A percentile compares a stretch with the other conserved stretches of the same genome.
Evolutionary conservation across 2,888 invertebrate genomes (phyloP).

Genomic region (Ophion ventricosus): DNA sequence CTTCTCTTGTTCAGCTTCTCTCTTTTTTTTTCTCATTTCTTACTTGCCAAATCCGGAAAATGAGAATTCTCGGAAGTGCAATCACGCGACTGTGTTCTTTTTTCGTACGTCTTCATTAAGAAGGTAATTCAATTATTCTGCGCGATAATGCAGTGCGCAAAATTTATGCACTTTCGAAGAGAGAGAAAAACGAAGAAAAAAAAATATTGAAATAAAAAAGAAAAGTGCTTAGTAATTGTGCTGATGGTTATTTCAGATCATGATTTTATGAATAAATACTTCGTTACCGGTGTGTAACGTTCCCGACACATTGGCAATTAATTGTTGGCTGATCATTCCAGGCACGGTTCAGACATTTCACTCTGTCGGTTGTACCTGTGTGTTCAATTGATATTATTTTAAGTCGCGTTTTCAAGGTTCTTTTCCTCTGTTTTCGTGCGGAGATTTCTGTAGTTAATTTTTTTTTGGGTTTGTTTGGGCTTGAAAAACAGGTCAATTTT

Average conservation of each 20-base stretch:
- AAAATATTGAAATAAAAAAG: neutral
- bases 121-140: constrained; percentile 55
- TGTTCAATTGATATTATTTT: neutral
- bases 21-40: constrained; percentile 8
- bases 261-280: constrained; percentile 55
- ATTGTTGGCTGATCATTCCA: constrained; percentile 4
- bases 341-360: no score
- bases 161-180: constrained; percentile 2
- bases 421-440: no score
- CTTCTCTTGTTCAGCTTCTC: neutral
- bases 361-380: no score
- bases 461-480: no score
- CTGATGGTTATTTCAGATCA: constrained; percentile 46
- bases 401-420: no score
- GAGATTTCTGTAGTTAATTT: no score
- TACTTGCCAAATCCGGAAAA: constrained; percentile 7
- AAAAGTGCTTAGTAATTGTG: constrained; percentile 38
- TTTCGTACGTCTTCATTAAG: constrained; percentile 57
- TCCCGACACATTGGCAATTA: constrained; percentile 42
- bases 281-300: constrained; percentile 21
- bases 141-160: neutral
- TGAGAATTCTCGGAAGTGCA: constrained; percentile 30
- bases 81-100: constrained; percentile 11
- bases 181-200: constrained; percentile 4
- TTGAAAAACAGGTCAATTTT: no score